phyloP scores from a whole-genome alignment of 64 coral and sea anemone species.

The Dendrophyllia cribrosa region DNA sequence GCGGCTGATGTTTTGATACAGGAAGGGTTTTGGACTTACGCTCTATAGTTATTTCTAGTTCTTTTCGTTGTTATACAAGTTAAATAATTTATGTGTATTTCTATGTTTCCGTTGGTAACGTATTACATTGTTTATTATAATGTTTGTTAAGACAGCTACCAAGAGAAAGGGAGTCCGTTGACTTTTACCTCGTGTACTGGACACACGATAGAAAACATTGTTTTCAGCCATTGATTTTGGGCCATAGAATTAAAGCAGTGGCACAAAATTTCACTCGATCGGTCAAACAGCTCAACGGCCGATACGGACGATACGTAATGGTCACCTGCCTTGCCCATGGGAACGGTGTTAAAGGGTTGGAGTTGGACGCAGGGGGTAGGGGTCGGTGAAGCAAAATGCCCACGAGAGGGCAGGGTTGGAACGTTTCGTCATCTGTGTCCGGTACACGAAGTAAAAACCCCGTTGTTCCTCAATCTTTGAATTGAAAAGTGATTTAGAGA shows the following conservation, averaged over 20 bases:
- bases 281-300: too few relatives aligned
- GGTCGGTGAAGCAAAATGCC: too few relatives aligned
- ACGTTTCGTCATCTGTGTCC: too few relatives aligned
- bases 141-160: not conserved
- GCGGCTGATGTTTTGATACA: not conserved
- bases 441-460: not conserved
- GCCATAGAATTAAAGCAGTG: too few relatives aligned
- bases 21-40: not conserved
- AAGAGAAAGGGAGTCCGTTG: not conserved
- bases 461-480: not conserved
- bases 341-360: too few relatives aligned
- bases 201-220: too few relatives aligned
- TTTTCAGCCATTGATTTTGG: too few relatives aligned
- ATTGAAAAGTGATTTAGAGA: not conserved
- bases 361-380: too few relatives aligned
- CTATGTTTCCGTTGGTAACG: not conserved
- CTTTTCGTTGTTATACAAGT: not conserved
- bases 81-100: not conserved
- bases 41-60: not conserved
- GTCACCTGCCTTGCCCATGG: too few relatives aligned
- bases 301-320: too few relatives aligned
- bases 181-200: not conserved
- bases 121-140: not conserved
- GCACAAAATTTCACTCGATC: too few relatives aligned
- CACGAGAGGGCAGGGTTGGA: too few relatives aligned